Evolutionary conservation across 92 coral and sea anemone genomes (phyloP), one percentile per base, ranked within the genome.

Genomic region (Epizoanthus ramosus): DNA sequence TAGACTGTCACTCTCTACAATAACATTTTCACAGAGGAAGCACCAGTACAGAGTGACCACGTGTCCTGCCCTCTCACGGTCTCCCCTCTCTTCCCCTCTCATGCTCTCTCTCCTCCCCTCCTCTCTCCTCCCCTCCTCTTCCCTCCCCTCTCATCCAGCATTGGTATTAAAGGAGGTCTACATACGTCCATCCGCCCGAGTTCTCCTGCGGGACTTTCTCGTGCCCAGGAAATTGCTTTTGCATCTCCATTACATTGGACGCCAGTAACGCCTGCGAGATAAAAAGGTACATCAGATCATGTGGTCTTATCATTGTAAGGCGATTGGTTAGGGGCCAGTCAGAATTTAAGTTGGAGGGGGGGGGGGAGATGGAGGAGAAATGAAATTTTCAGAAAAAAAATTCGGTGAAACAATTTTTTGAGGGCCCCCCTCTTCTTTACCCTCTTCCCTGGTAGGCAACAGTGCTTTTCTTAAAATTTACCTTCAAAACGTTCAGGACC

Each of bases 161-260:
- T 53, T 54, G 22, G 17, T 21, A 8, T 45, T 2, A 25, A 31
- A 18, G 10, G 47, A 31, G 75, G 28, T 33, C 75, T 72, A 86
- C 96, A 74, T 83, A 96, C 99, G 86, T 87, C 99, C 99, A 96
- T 50, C 98, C 99, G 0, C 99, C 98, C 41, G 92, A 87, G 67
- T 85, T 88, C 4, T 80, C 85, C 45, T 68, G 84, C 3, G 90
- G 87, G 13, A 90, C 73, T 12, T 86, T 87, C 52, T 71, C 74
- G 59, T 87, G 84, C 56, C 63, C 71, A 19, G 99, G 98, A 60
- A 85, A 83, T 88, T 90, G 79, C 63, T 63, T 88, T 17, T 86
- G 21, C 77, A 96, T 87, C 84, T 96, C 98, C 17, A 92, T 90
- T 1, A 93, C 88, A 58, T 85, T 85, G 63, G 98, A 94, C 16